Percentiles rank a stretch among this genome's conserved stretches.
Conservation (phyloP, 2,888 invertebrate genomes). For the Strigamia transsilvanica region DNA sequence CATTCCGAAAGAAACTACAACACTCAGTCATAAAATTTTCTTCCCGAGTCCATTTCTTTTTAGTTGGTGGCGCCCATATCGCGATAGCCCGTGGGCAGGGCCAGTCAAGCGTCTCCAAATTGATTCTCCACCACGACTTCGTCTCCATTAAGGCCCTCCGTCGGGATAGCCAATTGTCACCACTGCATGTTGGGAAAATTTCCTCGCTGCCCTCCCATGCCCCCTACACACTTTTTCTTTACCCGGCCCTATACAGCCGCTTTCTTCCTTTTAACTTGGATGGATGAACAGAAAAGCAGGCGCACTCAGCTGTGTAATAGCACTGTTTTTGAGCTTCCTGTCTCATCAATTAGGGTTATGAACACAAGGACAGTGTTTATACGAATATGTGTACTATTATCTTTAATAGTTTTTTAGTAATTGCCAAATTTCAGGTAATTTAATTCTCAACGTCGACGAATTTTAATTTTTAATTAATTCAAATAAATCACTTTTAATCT, state of each 20-base stretch:
- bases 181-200: slow-evolving; percentile 40
- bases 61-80: slow-evolving; percentile 43
- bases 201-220: background rate
- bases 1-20: slow-evolving; percentile 38
- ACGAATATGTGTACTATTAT: background rate
- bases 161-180: slow-evolving; percentile 47
- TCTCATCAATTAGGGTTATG: slow-evolving; percentile 48
- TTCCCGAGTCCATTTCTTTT: slow-evolving; percentile 28
- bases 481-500: no score
- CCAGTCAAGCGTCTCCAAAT: slow-evolving; percentile 49
- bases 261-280: slow-evolving; percentile 39
- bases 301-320: slow-evolving; percentile 45
- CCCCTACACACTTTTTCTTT: background rate
- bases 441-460: no score
- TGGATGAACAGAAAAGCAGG: slow-evolving; percentile 47
- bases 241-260: slow-evolving; percentile 15
- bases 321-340: slow-evolving; percentile 48
- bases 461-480: no score
- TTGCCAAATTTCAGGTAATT: background rate
- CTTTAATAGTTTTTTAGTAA: slow-evolving; percentile 1
- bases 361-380: slow-evolving; percentile 23
- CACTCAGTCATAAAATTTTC: slow-evolving; percentile 49
- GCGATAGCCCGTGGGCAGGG: slow-evolving; percentile 45
- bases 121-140: slow-evolving; percentile 45
- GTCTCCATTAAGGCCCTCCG: slow-evolving; percentile 44